These are phyloP conservation scores for Ernsta delagoae DNA, from an alignment of 2,888 invertebrate genomes.

Conservation along the genomic window DNA sequence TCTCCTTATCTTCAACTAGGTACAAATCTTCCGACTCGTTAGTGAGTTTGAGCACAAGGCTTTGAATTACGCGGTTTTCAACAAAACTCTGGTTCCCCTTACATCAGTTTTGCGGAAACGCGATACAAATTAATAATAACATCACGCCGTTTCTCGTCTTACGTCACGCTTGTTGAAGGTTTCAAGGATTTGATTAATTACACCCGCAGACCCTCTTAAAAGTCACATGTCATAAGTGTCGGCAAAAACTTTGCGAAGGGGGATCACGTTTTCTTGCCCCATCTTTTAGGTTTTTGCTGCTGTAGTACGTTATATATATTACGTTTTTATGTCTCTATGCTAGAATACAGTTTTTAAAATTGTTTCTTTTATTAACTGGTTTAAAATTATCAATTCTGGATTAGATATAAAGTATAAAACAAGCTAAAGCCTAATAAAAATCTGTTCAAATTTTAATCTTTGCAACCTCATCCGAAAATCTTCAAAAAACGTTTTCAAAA, in stretches of 20 bases:
- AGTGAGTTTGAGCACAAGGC: not conserved
- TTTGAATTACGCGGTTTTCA: not conserved
- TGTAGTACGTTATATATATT: no score
- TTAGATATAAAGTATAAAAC: no score
- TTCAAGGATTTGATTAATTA: conserved; percentile 67
- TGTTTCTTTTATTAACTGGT: no score
- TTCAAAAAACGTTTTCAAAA: no score
- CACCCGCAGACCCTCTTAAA: conserved; percentile 62
- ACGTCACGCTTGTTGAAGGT: conserved; percentile 31
- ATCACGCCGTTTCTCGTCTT: conserved; percentile 36
- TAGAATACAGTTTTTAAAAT: no score
- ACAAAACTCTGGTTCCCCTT: not conserved
- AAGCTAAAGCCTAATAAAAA: no score
- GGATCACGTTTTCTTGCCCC: conserved; percentile 31
- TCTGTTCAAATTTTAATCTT: no score
- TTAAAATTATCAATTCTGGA: no score
- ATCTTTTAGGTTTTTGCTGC: conserved; percentile 1
- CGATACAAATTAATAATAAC: conserved; percentile 40
- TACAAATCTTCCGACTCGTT: not conserved
- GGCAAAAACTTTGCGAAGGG: conserved; percentile 59
- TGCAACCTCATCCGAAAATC: no score
- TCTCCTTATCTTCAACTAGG: no score
- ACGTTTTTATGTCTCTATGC: no score
- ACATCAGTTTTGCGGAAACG: conserved; percentile 3
- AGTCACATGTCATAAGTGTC: conserved; percentile 66